phyloP scores from a whole-genome alignment of 64 coral and sea anemone species.

The Pachyseris speciosa region DNA sequence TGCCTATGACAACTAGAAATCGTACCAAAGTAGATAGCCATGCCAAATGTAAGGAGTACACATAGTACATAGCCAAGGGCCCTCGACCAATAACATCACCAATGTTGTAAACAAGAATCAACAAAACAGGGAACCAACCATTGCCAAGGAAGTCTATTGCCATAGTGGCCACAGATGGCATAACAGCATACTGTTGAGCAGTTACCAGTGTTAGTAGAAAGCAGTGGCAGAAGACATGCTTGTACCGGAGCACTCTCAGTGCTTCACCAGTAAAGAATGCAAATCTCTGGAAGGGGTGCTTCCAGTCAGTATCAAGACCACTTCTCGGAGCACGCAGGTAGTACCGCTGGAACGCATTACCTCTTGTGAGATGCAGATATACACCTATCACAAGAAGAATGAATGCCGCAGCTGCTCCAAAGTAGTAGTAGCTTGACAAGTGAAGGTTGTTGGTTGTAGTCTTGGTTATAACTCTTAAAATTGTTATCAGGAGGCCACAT shows the following conservation, averaged over 20 bases:
- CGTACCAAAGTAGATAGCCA: constrained; percentile 83
- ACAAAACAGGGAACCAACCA: constrained; percentile 92
- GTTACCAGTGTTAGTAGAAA: constrained; percentile 83
- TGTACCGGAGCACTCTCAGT: constrained; percentile 78
- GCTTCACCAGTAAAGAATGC: constrained; percentile 83
- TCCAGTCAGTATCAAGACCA: constrained; percentile 65
- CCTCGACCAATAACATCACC: constrained; percentile 90
- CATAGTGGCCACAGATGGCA: constrained; percentile 91
- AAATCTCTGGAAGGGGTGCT: constrained; percentile 74
- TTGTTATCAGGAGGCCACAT: constrained; percentile 80
- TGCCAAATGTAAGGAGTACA: constrained; percentile 83
- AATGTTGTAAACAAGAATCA: constrained; percentile 90
- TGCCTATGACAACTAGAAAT: constrained; percentile 82
- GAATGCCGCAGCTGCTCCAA: constrained; percentile 75
- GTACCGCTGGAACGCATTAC: constrained; percentile 83
- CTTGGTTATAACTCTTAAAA: constrained; percentile 80
- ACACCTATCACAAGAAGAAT: constrained; percentile 68
- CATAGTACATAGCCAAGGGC: constrained; percentile 81
- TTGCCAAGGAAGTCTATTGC: constrained; percentile 88
- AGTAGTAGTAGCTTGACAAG: constrained; percentile 90
- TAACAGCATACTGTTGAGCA: constrained; percentile 85
- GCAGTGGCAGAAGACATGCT: constrained; percentile 91
- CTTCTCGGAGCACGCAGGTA: constrained; percentile 72
- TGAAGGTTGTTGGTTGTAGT: constrained; percentile 80
- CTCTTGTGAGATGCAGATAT: constrained; percentile 77